Conservation (phyloP, 2,888 invertebrate species). For the Autographa gamma region DNA sequence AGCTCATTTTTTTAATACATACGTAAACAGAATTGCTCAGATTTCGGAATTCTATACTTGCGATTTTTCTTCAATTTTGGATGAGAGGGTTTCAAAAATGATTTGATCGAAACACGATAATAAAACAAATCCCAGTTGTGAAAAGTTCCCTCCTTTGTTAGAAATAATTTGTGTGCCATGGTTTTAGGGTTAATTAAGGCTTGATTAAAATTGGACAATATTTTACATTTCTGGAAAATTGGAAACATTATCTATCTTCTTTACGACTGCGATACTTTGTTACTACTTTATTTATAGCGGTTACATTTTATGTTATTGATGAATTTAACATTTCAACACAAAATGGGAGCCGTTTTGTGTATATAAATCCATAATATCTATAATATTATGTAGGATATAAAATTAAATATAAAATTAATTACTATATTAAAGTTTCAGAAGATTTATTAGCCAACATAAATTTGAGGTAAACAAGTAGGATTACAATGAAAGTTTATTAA, state of each 20-base stretch:
- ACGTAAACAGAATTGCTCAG: conserved; percentile 83
- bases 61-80: conserved; percentile 60
- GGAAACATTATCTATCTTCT: conserved; percentile 33
- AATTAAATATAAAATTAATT: conserved; percentile 57
- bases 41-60: conserved; percentile 75
- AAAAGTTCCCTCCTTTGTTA: conserved; percentile 87
- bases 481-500: conserved; percentile 75
- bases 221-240: conserved; percentile 68
- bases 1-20: conserved; percentile 73
- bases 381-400: conserved; percentile 38
- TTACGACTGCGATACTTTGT: conserved; percentile 42
- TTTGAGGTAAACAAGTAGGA: conserved; percentile 79
- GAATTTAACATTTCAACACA: conserved; percentile 61
- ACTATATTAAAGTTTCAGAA: conserved; percentile 82
- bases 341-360: conserved; percentile 60
- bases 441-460: conserved; percentile 84
- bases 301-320: conserved; percentile 44
- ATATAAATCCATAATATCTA: conserved; percentile 46
- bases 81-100: conserved; percentile 65
- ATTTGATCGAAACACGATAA: conserved; percentile 70
- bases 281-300: conserved; percentile 36
- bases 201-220: conserved; percentile 84
- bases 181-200: conserved; percentile 84
- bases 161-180: conserved; percentile 87
- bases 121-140: conserved; percentile 82